Conservation (phyloP, 2,113 vertebrate species). For the Sterrhoptilus dennistouni region DNA sequence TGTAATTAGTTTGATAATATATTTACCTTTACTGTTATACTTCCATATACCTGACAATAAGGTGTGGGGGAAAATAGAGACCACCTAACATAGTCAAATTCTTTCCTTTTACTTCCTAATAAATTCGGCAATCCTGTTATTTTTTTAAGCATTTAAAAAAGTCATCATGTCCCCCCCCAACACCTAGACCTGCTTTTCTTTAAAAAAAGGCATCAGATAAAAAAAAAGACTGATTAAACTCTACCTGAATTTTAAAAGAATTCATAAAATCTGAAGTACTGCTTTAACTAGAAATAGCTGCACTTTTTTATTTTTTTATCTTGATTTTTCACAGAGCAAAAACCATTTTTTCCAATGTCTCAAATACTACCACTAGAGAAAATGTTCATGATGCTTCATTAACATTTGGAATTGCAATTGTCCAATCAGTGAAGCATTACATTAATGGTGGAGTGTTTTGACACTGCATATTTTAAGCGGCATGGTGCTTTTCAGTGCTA, state of each 20-base stretch:
- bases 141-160: not conserved
- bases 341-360: not conserved
- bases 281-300: not conserved
- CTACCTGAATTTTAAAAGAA: not conserved
- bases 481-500: not conserved
- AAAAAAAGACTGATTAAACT: not conserved
- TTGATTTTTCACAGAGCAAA: slow-evolving; percentile 2
- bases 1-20: not conserved
- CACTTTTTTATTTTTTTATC: not conserved
- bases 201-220: not conserved
- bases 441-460: slow-evolving; percentile 37
- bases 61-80: not conserved
- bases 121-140: not conserved
- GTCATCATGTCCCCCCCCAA: not conserved
- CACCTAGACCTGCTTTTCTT: not conserved
- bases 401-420: slow-evolving; percentile 26
- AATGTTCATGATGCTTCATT: slow-evolving; percentile 13
- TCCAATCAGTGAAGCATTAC: not conserved
- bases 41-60: not conserved
- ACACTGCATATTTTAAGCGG: not conserved
- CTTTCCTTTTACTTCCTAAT: not conserved
- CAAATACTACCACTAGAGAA: not conserved
- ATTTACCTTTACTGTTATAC: not conserved
- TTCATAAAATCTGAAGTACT: not conserved
- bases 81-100: not conserved